Percentiles rank a stretch among this genome's conserved stretches.
Conservation (phyloP, 2,797 vertebrate genomes). For the Siniperca undulata region DNA sequence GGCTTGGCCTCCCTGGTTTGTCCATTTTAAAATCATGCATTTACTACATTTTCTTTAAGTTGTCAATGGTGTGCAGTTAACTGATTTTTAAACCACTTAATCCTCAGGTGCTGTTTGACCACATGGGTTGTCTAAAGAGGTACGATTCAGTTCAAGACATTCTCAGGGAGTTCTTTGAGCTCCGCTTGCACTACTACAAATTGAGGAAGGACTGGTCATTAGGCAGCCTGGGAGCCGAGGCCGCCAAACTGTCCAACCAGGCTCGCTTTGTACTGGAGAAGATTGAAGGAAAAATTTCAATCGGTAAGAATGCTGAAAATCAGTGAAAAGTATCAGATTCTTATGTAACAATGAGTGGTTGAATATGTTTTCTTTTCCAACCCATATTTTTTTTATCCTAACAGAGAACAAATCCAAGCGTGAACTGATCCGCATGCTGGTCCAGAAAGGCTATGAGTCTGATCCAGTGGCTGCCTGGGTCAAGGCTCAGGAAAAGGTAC, state of each 20-base stretch:
- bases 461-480: slow-evolving; percentile 96
- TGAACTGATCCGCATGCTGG: slow-evolving; percentile 95
- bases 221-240: slow-evolving; percentile 94
- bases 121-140: slow-evolving; percentile 98
- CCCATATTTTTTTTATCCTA: not conserved
- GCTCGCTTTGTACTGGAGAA: slow-evolving; percentile 98
- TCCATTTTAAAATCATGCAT: not conserved
- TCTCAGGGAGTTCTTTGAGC: slow-evolving; percentile 96
- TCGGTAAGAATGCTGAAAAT: slow-evolving; percentile 84
- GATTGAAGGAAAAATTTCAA: slow-evolving; percentile 96
- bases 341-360: too few relatives aligned
- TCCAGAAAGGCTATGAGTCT: slow-evolving; percentile 97
- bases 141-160: slow-evolving; percentile 98
- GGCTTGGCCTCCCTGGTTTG: not conserved
- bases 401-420: slow-evolving; percentile 97
- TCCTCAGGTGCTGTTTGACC: slow-evolving; percentile 96
- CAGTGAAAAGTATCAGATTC: not conserved
- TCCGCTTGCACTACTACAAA: slow-evolving; percentile 95
- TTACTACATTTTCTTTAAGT: not conserved
- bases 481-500: slow-evolving; percentile 91
- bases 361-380: not conserved
- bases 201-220: slow-evolving; percentile 97
- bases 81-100: not conserved
- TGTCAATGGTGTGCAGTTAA: not conserved
- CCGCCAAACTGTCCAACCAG: slow-evolving; percentile 96